Evolutionary conservation across 2,797 vertebrate genomes (phyloP), one percentile per base, ranked within the genome.

Genomic region (Rhinophrynus dorsalis): DNA sequence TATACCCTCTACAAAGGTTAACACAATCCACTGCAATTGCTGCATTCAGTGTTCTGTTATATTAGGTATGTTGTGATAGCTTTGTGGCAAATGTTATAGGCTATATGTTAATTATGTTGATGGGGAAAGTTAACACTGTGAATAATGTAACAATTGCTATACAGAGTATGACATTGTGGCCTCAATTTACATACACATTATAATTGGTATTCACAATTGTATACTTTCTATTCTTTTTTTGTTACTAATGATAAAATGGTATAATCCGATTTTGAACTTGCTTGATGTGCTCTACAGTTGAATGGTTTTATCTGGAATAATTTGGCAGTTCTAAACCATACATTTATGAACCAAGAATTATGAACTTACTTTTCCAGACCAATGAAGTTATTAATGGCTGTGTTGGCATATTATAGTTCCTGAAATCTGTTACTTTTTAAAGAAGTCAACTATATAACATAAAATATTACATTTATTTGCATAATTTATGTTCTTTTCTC

Each of bases 171-270:
- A 18, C 40, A 37, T 17, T 42, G 3, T 20, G 20, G 20, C 48
- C 38, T 37, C 20, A 27, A 13, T 42, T 27, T n/a, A 27, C 58
- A 70, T 55, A 47, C 23, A 52, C 18, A 37, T 71, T 63, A 56
- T 63, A 71, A 71, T 63, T 63, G 52, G 2, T 44, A 63, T 55
- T 47, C 50, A 63, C 50, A 56, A 15, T 38, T 47, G 5, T 24
- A 13, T 47, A 18, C 15, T 24, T 35, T 37, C 6, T 71, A 33
- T 13, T 27, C 38, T 48, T n/a, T n/a, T n/a, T n/a, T n/a, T n/a
- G n/a, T n/a, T n/a, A n/a, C n/a, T n/a, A n/a, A n/a, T n/a, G n/a
- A n/a, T n/a, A n/a, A n/a, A 62, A 70, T 70, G 54, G 62, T 62
- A 6, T 20, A 30, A 48, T 35, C 17, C 15, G 15, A 71, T 56